These are phyloP conservation scores for Siniperca scherzeri DNA, from an alignment of 2,797 vertebrate genomes.

Conservation along the genomic window DNA sequence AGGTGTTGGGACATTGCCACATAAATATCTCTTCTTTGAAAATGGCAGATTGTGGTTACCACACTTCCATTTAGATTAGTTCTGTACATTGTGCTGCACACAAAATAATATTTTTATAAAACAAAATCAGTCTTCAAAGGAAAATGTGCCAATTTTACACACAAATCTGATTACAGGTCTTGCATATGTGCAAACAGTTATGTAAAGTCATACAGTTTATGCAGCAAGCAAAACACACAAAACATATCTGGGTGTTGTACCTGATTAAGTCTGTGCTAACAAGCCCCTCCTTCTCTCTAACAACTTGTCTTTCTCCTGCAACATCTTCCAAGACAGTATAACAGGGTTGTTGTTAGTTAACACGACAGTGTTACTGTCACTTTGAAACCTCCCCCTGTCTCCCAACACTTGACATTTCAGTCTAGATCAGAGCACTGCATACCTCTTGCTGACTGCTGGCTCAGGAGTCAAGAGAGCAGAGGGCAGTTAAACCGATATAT, in stretches of 20 bases:
- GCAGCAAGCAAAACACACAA: constrained; percentile 15
- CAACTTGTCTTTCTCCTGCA: constrained; percentile 19
- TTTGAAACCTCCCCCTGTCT: constrained; percentile 28
- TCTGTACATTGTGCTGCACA: neutral
- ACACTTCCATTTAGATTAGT: neutral
- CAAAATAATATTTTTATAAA: neutral
- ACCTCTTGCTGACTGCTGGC: constrained; percentile 2
- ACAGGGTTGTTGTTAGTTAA: constrained; percentile 25
- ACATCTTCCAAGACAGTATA: constrained; percentile 6
- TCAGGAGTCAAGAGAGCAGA: constrained; percentile 23
- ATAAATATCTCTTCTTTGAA: neutral
- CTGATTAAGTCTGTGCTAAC: constrained; percentile 25
- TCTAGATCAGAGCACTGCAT: constrained; percentile 21
- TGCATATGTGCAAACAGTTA: neutral
- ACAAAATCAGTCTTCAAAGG: neutral
- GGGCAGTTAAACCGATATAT: constrained; percentile 48
- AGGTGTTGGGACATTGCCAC: neutral
- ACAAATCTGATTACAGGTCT: neutral
- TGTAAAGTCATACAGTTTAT: neutral
- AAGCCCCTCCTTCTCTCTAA: constrained; percentile 7
- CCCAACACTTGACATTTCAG: constrained; percentile 40
- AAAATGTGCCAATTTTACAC: neutral
- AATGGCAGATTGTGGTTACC: neutral
- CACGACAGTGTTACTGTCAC: constrained; percentile 19
- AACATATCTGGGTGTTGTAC: constrained; percentile 23